These are phyloP conservation scores for Pygoscelis antarcticus DNA, from an alignment of 2,113 vertebrate genomes.

Conservation along the genomic window DNA sequence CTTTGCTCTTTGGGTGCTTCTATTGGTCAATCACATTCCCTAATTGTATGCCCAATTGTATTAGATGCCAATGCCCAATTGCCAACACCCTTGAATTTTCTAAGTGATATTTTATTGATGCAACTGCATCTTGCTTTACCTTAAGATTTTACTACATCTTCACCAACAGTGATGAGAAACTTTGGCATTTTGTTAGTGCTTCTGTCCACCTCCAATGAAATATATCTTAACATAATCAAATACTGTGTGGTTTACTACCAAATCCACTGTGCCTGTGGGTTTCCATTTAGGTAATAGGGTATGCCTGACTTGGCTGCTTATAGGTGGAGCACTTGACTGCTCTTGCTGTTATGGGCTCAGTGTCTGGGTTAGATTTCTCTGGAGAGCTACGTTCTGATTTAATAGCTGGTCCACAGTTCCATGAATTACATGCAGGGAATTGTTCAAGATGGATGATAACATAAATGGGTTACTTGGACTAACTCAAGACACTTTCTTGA, in stretches of 20 bases:
- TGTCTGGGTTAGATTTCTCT: neutral
- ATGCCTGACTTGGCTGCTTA: neutral
- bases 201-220: neutral
- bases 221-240: neutral
- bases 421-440: neutral
- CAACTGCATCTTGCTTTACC: neutral
- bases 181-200: neutral
- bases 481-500: neutral
- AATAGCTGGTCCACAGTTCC: neutral
- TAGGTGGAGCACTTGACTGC: neutral
- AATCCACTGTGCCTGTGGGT: neutral
- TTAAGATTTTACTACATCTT: neutral
- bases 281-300: conserved; percentile 8
- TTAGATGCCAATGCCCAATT: neutral
- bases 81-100: neutral
- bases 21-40: neutral
- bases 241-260: neutral
- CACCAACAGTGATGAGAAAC: neutral
- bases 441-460: neutral
- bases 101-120: neutral
- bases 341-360: neutral
- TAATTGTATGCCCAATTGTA: neutral
- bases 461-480: neutral
- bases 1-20: neutral
- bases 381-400: neutral